Evolutionary conservation across 2,113 vertebrate species (phyloP).

Genomic region (Lepisosteus osseus): DNA sequence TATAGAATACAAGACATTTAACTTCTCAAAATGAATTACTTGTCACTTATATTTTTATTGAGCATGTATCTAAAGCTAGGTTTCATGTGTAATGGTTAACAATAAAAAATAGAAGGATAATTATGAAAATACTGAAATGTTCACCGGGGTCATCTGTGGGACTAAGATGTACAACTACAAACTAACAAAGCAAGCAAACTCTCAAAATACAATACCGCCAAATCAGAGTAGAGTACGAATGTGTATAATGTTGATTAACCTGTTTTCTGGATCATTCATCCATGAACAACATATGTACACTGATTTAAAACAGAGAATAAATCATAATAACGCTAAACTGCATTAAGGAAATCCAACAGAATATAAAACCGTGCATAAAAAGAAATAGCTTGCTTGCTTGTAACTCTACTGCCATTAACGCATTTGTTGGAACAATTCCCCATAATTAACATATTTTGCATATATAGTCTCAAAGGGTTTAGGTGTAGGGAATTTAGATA

Average conservation of each 20-base stretch:
- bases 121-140: constrained; percentile 3
- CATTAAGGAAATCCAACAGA: constrained; percentile 2
- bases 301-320: constrained; percentile 2
- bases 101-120: neutral
- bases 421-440: constrained; percentile 5
- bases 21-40: neutral
- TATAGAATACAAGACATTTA: constrained; percentile 35
- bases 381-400: neutral
- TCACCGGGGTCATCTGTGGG: constrained; percentile 26
- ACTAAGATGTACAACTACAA: neutral
- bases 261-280: neutral
- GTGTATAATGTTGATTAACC: constrained; percentile 4
- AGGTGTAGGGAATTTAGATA: no score
- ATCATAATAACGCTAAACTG: neutral
- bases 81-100: neutral
- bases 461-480: no score
- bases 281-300: constrained; percentile 1
- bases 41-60: neutral
- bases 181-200: neutral
- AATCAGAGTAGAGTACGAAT: constrained; percentile 1
- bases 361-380: neutral
- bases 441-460: no score
- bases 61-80: constrained; percentile 7
- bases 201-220: no score
- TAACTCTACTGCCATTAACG: constrained; percentile 35